Evolutionary conservation across 2,797 vertebrate species (phyloP).

Genomic region (Graptemys geographica): DNA sequence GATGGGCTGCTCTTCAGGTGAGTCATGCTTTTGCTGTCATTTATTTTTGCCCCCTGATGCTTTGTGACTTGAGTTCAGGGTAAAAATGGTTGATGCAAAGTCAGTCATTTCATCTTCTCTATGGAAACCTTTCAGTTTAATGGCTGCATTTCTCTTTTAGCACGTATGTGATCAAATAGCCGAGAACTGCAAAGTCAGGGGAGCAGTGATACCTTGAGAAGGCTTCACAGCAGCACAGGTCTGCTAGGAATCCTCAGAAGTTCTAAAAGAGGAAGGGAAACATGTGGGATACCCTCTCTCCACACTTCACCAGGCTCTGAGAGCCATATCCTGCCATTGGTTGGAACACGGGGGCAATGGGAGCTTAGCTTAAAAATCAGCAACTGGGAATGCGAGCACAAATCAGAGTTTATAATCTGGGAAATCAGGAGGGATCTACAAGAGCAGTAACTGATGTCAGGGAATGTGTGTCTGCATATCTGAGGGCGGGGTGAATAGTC

Average conservation of each 20-base stretch:
- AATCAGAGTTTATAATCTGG: neutral
- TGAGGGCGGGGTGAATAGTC: too few species aligned
- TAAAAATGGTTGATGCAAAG: neutral
- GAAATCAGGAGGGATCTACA: accelerated
- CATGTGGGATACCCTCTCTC: accelerated
- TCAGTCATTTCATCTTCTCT: neutral
- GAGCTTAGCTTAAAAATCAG: accelerated
- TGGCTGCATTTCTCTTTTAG: neutral
- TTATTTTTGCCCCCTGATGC: neutral
- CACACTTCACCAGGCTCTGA: accelerated
- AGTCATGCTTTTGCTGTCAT: neutral
- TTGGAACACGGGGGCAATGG: accelerated
- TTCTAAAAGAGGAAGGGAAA: neutral
- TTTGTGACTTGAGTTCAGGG: neutral
- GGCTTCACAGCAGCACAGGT: neutral
- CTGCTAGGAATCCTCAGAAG: neutral
- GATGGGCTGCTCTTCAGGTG: constrained; percentile 98
- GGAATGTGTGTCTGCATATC: neutral
- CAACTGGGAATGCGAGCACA: neutral
- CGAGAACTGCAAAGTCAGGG: neutral
- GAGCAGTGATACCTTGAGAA: neutral
- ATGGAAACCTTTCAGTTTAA: neutral
- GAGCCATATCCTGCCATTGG: accelerated
- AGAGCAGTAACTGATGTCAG: neutral
- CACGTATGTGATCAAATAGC: neutral